Evolutionary conservation across 1,140 invertebrate genomes (phyloP), one percentile per base, ranked within the genome.

Genomic region (Drosophila nasuta): DNA sequence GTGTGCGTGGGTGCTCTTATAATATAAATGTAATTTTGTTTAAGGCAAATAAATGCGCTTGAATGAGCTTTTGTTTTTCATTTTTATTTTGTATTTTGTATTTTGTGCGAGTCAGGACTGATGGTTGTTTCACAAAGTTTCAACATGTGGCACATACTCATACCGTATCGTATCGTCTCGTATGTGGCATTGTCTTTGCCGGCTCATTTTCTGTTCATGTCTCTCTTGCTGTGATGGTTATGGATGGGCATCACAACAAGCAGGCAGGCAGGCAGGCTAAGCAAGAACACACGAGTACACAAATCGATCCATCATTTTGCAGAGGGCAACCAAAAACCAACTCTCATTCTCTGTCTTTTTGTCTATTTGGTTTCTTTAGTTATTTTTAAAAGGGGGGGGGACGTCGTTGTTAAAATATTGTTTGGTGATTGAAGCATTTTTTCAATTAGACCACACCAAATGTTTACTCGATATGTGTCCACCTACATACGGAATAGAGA

Each of bases 281-380:
- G 38, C 20, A 45, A 15, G 13, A 58, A 52, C 17, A 59, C 63
- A 67, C 46, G 38, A 43, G 41, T 72, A 57, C 45, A 68, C 28
- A 72, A 73, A 59, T 67, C 70, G 63, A 73, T 73, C 46, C 46
- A 73, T 73, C 70, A 73, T 66, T 66, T 67, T 51, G 41, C 45
- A 35, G 30, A 10, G 41, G 41, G 11, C 41, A 43, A 43, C 41
- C n/a, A 5, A n/a, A 4, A 5, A 13, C 10, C 38, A 41, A 41
- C 38, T 38, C 38, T 45, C 3, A 6, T 13, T 33, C n/a, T 49
- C 10, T 5, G 8, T 63, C 46, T 48, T 17, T 17, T 20, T 35
- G 5, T 17, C 33, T 8, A 56, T 58, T 25, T 15, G 11, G 38
- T 38, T 25, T 52, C 25, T 45, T 11, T 15, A 28, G 38, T 45